Percentiles rank a stretch among this genome's conserved stretches.
Conservation (phyloP, 2,113 vertebrate species). For the Eudorcas thomsonii region DNA sequence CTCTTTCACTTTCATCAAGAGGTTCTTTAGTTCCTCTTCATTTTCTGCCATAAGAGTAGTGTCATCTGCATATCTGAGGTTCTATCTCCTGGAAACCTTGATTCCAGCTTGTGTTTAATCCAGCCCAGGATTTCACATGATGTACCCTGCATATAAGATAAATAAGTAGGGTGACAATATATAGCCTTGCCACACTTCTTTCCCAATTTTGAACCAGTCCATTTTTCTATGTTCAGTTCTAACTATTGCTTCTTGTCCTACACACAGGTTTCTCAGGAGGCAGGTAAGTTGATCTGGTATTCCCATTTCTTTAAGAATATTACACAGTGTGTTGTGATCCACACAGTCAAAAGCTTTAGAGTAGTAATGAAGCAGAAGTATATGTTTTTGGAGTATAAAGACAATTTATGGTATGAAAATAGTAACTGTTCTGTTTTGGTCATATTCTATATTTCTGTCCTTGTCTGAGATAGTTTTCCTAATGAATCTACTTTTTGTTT, state of each 20-base stretch:
- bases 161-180: background rate
- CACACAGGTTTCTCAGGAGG: background rate
- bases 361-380: background rate
- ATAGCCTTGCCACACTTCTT: background rate
- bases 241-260: background rate
- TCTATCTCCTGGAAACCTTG: background rate
- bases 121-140: background rate
- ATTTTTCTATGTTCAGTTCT: background rate
- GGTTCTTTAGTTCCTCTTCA: background rate
- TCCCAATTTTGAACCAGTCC: background rate
- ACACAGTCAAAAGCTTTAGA: background rate
- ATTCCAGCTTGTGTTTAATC: background rate
- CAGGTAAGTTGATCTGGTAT: background rate
- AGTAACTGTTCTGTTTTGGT: background rate
- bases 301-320: background rate
- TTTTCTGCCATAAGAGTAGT: background rate
- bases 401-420: background rate
- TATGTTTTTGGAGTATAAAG: background rate
- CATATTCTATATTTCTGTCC: background rate
- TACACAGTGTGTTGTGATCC: background rate
- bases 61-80: background rate
- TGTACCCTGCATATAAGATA: background rate
- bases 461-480: background rate
- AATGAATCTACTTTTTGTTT: background rate
- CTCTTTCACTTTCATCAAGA: background rate